Evolutionary conservation across 1,140 invertebrate species (phyloP).

Genomic region (Trichogramma pretiosum): DNA sequence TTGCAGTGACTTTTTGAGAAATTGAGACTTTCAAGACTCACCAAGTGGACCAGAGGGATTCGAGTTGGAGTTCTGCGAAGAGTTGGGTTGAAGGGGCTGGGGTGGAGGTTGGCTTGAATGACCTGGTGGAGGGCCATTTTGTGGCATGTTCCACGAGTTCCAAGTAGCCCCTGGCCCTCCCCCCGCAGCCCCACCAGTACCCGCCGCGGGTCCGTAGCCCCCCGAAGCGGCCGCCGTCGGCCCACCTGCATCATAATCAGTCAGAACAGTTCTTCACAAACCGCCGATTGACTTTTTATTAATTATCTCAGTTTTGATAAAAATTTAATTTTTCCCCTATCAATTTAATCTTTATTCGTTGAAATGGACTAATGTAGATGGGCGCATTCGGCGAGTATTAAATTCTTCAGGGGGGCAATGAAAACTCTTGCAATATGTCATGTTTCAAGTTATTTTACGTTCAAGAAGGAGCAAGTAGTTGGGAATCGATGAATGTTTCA

Average conservation of each 20-base stretch:
- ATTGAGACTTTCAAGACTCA: slow-evolving; percentile 43
- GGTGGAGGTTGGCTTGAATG: slow-evolving; percentile 39
- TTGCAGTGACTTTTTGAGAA: slow-evolving; percentile 24
- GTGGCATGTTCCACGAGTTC: slow-evolving; percentile 52
- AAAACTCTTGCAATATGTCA: too few species aligned
- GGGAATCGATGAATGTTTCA: too few species aligned
- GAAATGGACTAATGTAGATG: too few species aligned
- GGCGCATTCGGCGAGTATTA: too few species aligned
- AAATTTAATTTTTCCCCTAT: too few species aligned
- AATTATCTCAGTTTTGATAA: too few species aligned
- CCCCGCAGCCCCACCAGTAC: slow-evolving; percentile 46
- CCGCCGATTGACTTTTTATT: too few species aligned
- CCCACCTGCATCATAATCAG: slow-evolving; percentile 46
- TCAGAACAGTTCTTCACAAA: slow-evolving; percentile 36
- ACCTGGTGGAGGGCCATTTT: slow-evolving; percentile 48
- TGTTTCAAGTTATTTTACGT: too few species aligned
- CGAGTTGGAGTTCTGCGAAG: slow-evolving; percentile 48
- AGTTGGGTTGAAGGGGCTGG: slow-evolving; percentile 46
- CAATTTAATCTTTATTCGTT: too few species aligned
- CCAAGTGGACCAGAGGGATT: slow-evolving; percentile 48
- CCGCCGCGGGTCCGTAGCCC: slow-evolving; percentile 45
- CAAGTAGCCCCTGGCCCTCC: slow-evolving; percentile 49
- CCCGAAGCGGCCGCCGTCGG: slow-evolving; percentile 44
- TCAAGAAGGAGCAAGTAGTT: too few species aligned
- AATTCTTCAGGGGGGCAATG: too few species aligned